phyloP scores from a whole-genome alignment of 64 coral and sea anemone genomes.

The Porites lutea region DNA sequence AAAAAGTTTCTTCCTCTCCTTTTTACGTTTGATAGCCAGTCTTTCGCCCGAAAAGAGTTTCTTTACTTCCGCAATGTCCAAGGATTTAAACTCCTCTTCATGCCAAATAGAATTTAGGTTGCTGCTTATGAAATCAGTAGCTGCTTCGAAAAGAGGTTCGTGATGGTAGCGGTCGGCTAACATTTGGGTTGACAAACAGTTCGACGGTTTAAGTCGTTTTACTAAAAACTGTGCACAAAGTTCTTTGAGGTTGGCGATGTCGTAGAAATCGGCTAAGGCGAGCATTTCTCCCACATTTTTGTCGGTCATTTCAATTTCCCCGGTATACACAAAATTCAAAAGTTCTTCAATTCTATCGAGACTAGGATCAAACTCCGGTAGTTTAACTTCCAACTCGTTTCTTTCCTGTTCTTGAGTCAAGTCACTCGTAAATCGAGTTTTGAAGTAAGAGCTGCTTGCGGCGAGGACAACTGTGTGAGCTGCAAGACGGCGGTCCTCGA shows the following conservation, averaged over 20 bases:
- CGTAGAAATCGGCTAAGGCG: not conserved
- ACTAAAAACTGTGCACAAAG: slow-evolving; percentile 29
- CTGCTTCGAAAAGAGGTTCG: not conserved
- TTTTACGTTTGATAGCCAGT: slow-evolving; percentile 8
- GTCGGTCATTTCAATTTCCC: not conserved
- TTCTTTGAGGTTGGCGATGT: slow-evolving; percentile 15
- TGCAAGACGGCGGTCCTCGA: not conserved
- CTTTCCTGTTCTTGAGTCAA: not conserved
- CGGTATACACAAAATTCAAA: slow-evolving; percentile 32
- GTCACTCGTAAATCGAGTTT: slow-evolving; percentile 15
- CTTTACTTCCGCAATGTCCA: not conserved
- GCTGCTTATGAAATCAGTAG: slow-evolving; percentile 24
- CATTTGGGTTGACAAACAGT: slow-evolving; percentile 27
- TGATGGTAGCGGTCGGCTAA: slow-evolving; percentile 8
- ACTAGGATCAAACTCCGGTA: not conserved
- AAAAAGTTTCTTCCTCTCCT: slow-evolving; percentile 32
- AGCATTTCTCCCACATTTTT: not conserved
- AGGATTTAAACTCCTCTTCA: not conserved
- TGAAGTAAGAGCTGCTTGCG: slow-evolving; percentile 2
- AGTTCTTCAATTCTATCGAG: not conserved
- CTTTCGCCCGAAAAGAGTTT: not conserved
- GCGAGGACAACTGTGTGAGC: slow-evolving; percentile 32
- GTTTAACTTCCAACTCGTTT: not conserved
- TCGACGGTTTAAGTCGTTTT: not conserved
- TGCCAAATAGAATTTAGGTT: slow-evolving; percentile 7